These are phyloP conservation scores for Scleropages formosus DNA, from an alignment of 2,797 vertebrate genomes.

Conservation along the genomic window DNA sequence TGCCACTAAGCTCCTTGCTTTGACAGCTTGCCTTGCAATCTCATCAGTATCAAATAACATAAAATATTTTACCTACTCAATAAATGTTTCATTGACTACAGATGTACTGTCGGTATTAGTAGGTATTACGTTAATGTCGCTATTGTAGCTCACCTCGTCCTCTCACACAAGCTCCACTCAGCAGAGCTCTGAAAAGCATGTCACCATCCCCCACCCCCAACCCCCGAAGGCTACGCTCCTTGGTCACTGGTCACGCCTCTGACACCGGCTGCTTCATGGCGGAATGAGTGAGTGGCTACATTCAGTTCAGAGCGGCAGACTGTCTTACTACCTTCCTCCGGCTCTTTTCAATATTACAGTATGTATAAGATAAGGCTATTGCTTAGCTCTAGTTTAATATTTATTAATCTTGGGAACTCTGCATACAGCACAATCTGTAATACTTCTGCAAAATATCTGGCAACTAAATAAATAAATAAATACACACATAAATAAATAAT, in stretches of 20 bases:
- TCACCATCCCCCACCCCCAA: not conserved
- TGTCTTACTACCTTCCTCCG: constrained; percentile 5
- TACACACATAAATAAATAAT: no score
- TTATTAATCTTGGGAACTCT: no score
- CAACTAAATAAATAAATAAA: no score
- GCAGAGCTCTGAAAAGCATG: not conserved
- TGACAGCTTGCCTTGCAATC: no score
- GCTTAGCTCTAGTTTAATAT: constrained; percentile 12
- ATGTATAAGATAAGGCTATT: not conserved
- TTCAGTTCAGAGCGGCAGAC: not conserved
- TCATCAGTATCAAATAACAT: no score
- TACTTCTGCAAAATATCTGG: no score
- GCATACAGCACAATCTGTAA: no score
- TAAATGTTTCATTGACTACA: no score
- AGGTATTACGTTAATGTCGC: not conserved
- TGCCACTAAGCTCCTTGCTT: no score
- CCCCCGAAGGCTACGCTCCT: not conserved
- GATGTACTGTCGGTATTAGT: not conserved
- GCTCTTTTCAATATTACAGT: not conserved
- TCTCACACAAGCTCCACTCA: constrained; percentile 14
- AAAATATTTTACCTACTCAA: no score
- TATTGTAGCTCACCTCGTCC: not conserved
- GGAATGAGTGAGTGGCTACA: not conserved
- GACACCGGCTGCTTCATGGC: not conserved
- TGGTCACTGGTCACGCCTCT: not conserved